Conservation (phyloP, 1,140 invertebrate species). For the Ruditapes philippinarum region DNA sequence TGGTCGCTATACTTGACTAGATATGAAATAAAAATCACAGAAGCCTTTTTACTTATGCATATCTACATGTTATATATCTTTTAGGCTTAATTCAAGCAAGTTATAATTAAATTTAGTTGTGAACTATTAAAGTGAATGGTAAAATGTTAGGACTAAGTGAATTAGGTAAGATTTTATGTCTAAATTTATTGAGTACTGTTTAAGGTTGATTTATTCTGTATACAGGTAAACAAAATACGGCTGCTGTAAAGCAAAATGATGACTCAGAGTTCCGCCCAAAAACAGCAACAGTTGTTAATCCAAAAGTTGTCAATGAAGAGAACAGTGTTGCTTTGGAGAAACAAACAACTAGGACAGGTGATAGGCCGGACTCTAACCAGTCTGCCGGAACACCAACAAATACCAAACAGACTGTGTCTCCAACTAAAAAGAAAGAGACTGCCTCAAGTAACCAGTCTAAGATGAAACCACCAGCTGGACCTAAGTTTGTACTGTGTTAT, state of each 20-base stretch:
- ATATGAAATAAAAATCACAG: constrained; percentile 19
- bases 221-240: constrained; percentile 30
- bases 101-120: background rate
- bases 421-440: background rate
- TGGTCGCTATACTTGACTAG: background rate
- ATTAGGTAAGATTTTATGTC: constrained; percentile 40
- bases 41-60: background rate
- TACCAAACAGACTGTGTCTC: background rate
- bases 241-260: background rate
- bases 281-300: constrained; percentile 70
- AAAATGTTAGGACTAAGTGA: constrained; percentile 54
- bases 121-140: background rate
- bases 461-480: constrained; percentile 67
- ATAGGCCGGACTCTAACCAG: background rate
- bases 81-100: background rate
- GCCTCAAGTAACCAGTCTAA: constrained; percentile 54
- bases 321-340: constrained; percentile 61
- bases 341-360: constrained; percentile 25
- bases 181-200: background rate
- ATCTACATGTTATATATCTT: background rate
- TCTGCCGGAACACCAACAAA: background rate
- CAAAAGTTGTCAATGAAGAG: constrained; percentile 68
- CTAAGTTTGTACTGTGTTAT: constrained; percentile 90
- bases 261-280: constrained; percentile 57
- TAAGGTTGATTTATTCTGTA: constrained; percentile 1